Evolutionary conservation across 1,140 invertebrate genomes (phyloP).

Genomic region (Glossosoma conforme): DNA sequence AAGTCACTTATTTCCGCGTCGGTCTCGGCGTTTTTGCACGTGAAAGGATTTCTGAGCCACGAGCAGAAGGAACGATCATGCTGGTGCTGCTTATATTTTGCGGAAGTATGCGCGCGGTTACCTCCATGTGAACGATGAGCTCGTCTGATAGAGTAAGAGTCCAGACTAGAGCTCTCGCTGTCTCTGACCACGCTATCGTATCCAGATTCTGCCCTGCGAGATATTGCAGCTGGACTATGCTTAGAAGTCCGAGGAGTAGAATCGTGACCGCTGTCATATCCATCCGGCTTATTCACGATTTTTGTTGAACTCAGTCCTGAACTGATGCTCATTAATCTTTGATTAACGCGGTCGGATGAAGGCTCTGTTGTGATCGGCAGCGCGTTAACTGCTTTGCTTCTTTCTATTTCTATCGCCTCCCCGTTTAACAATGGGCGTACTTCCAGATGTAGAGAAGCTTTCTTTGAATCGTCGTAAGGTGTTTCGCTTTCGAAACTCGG

Average conservation of each 20-base stretch:
- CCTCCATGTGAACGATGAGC: conserved; percentile 57
- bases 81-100: conserved; percentile 54
- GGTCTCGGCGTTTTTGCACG: conserved; percentile 65
- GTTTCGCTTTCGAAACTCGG: conserved; percentile 55
- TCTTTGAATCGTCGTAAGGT: conserved; percentile 55
- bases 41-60: conserved; percentile 62
- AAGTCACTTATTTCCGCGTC: conserved; percentile 61
- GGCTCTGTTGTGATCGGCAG: conserved; percentile 40
- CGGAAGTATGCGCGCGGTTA: conserved; percentile 39
- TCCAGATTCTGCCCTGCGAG: conserved; percentile 73
- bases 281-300: conserved; percentile 55
- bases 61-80: conserved; percentile 57
- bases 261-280: conserved; percentile 77
- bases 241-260: conserved; percentile 72
- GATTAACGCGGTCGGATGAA: conserved; percentile 49
- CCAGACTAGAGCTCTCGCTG: conserved; percentile 78
- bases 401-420: conserved; percentile 43
- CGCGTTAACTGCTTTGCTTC: conserved; percentile 41
- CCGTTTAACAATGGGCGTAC: conserved; percentile 48
- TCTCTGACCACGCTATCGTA: conserved; percentile 86
- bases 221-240: conserved; percentile 66
- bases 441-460: conserved; percentile 54
- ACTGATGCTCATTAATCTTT: conserved; percentile 54
- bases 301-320: conserved; percentile 52
- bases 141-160: conserved; percentile 67